Evolutionary conservation across 2,888 invertebrate species (phyloP).

Genomic region (Neria commutata): DNA sequence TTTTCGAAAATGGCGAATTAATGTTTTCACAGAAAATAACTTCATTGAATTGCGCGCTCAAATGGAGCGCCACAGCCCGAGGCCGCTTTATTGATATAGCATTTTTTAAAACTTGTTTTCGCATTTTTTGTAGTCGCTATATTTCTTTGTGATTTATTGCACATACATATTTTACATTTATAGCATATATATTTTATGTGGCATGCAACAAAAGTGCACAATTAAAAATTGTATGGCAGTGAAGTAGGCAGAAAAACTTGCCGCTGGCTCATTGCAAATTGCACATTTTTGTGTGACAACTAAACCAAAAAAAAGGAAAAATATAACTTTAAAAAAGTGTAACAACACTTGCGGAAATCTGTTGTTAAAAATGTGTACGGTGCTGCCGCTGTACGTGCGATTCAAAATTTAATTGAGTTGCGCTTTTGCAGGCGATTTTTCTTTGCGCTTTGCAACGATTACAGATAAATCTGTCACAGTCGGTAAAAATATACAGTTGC

Average conservation of each 20-base stretch:
- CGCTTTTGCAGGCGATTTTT: constrained; percentile 14
- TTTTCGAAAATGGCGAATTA: constrained; percentile 9
- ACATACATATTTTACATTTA: too few species aligned
- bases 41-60: constrained; percentile 19
- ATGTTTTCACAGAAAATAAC: constrained; percentile 19
- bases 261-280: not conserved
- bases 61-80: too few species aligned
- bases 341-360: constrained; percentile 1
- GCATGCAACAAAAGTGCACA: not conserved
- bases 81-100: too few species aligned
- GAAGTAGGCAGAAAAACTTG: not conserved
- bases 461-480: constrained; percentile 25
- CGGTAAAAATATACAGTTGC: not conserved
- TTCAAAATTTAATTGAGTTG: constrained; percentile 21
- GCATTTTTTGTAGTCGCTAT: too few species aligned
- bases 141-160: too few species aligned
- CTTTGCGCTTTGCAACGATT: constrained; percentile 27
- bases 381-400: not conserved
- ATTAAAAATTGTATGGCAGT: not conserved
- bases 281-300: not conserved
- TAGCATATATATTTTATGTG: too few species aligned
- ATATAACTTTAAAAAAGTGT: too few species aligned
- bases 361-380: not conserved
- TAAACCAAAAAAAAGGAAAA: not conserved
- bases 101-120: too few species aligned